A percentile compares a stretch with the other conserved stretches of the same genome.
phyloP scores from a whole-genome alignment of 2,888 invertebrate genomes.

The Coecobrya sp. region DNA sequence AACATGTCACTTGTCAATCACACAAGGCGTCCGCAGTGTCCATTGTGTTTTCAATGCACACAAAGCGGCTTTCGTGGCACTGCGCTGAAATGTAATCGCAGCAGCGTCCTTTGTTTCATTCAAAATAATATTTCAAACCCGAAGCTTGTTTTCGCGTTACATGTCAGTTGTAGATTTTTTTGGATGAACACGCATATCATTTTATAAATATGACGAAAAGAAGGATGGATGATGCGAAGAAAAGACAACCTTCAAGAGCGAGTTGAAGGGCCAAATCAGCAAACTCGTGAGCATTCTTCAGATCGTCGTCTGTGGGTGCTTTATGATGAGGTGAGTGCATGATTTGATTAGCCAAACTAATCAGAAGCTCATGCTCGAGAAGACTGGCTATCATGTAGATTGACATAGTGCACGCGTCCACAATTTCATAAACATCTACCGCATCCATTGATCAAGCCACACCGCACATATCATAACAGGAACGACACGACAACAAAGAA shows the following conservation, averaged over 20 bases:
- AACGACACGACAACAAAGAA: conserved; percentile 47
- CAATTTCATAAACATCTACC: conserved; percentile 74
- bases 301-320: conserved; percentile 82
- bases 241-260: conserved; percentile 81
- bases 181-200: conserved; percentile 41
- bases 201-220: not conserved
- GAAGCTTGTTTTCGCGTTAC: conserved; percentile 29
- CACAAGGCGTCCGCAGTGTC: conserved; percentile 24
- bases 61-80: not conserved
- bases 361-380: conserved; percentile 84
- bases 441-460: conserved; percentile 36
- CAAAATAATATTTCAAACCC: not conserved
- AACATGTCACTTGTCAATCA: conserved; percentile 64
- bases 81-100: not conserved
- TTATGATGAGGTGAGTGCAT: conserved; percentile 78
- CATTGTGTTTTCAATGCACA: not conserved
- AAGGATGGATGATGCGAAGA: conserved; percentile 6
- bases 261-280: conserved; percentile 84
- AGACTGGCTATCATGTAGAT: conserved; percentile 84
- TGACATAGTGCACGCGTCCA: conserved; percentile 83
- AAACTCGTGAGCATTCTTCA: conserved; percentile 83
- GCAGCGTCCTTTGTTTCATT: conserved; percentile 16
- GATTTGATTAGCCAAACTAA: conserved; percentile 84
- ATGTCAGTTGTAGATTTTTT: conserved; percentile 42
- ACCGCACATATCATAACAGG: conserved; percentile 1